Evolutionary conservation across 2,888 invertebrate genomes (phyloP), one percentile per base, ranked within the genome.

Genomic region (Catocala sponsa): DNA sequence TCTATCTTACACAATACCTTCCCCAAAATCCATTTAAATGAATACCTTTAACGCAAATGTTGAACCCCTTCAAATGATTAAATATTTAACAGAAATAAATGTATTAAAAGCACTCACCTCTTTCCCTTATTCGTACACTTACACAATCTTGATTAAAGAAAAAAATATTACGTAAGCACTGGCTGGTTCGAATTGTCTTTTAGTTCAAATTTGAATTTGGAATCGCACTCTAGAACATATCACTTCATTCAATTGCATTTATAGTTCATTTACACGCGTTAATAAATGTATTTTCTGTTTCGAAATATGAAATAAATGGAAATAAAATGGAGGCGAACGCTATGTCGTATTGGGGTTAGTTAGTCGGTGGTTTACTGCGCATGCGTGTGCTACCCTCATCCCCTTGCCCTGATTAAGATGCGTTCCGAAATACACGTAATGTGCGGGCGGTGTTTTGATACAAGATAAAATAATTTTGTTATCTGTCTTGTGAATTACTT

Each of bases 281-380:
- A 54, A 54, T 64, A 55, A 67, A 59, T 68, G 69, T 64, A 42
- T 73, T 82, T 79, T 65, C 72, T 68, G 75, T 67, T 66, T 63
- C 55, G 83, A 83, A 84, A 78, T 82, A 77, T 68, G 79, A 82
- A 84, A 85, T 73, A 84, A 85, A 86, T 82, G 80, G 76, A 91
- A 88, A 85, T 89, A 94, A 94, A 90, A 94, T 93, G 93, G 92
- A 82, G 91, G 88, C 82, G 72, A 64, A 73, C 74, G 78, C 76
- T 72, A 61, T 74, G 68, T 73, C 68, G 74, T 76, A 82, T 88
- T 88, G 84, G 89, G 91, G 90, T 91, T 89, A 89, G 84, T 71
- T 76, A 55, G 72, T 73, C 65, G 64, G 80, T 70, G 50, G 56
- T 38, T n/a, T 46, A 47, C 4, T 43, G 70, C 84, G 93, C 93